Evolutionary conservation across 2,113 vertebrate species (phyloP).

Genomic region (Salvelinus namaycush): DNA sequence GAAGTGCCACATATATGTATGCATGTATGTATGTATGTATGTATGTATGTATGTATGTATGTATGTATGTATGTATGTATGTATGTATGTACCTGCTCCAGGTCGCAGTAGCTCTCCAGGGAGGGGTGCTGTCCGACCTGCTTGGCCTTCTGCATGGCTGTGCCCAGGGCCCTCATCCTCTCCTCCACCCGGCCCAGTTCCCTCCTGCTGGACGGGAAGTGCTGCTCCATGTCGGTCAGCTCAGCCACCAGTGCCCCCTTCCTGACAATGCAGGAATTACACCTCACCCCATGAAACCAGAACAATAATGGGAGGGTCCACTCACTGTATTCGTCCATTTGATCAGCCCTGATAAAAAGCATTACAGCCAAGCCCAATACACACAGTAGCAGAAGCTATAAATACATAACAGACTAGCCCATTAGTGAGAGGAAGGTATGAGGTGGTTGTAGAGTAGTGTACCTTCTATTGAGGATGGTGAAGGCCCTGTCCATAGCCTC

Average conservation of each 20-base stretch:
- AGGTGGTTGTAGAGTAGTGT: neutral
- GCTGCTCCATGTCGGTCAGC: conserved; percentile 61
- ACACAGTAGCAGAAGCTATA: neutral
- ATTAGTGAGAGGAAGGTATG: neutral
- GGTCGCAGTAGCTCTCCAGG: conserved; percentile 65
- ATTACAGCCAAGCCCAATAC: neutral
- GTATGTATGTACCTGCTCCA: conserved; percentile 53
- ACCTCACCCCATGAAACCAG: too few species aligned
- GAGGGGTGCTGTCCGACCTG: conserved; percentile 71
- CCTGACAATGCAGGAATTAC: conserved; percentile 58
- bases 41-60: too few species aligned
- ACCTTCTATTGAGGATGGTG: conserved; percentile 59
- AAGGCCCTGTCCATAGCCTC: conserved; percentile 46
- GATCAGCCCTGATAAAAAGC: too few species aligned
- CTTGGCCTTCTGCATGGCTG: conserved; percentile 77
- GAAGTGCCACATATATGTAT: too few species aligned
- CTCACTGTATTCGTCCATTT: too few species aligned
- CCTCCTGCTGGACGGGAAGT: conserved; percentile 54
- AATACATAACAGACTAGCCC: neutral
- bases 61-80: too few species aligned
- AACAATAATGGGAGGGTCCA: too few species aligned
- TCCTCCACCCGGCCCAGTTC: conserved; percentile 67
- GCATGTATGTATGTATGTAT: too few species aligned
- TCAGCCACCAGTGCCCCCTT: conserved; percentile 67
- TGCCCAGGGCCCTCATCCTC: conserved; percentile 69